Conservation (phyloP, 2,888 invertebrate species). For the Dynastes maya region DNA sequence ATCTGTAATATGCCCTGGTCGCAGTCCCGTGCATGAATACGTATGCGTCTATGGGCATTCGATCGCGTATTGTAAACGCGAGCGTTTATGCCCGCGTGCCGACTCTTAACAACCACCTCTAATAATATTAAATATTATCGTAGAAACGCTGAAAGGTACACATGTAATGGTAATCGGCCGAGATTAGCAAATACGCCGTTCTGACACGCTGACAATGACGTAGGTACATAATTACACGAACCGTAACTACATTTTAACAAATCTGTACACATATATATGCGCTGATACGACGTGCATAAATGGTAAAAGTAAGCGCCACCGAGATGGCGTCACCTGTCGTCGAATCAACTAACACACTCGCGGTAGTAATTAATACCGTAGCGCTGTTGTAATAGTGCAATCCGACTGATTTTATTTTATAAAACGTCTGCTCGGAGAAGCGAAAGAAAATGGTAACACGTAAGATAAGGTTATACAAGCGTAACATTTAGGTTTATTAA, state of each 20-base stretch:
- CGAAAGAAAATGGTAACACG: too few species aligned
- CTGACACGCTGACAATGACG: not conserved
- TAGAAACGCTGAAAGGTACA: constrained; percentile 54
- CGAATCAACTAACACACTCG: constrained; percentile 41
- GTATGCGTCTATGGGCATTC: not conserved
- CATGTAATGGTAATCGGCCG: constrained; percentile 56
- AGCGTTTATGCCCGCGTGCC: constrained; percentile 5
- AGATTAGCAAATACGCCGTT: constrained; percentile 52
- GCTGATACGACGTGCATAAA: not conserved
- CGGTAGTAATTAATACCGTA: not conserved
- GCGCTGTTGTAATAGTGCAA: not conserved
- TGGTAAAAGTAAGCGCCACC: constrained; percentile 18
- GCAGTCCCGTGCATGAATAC: not conserved
- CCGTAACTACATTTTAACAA: not conserved
- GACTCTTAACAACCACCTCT: constrained; percentile 48
- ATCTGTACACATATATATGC: constrained; percentile 4
- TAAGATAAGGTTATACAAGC: constrained; percentile 48
- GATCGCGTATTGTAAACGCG: not conserved
- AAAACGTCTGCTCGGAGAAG: too few species aligned
- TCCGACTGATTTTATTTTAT: not conserved
- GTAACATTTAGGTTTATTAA: constrained; percentile 60
- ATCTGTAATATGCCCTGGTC: not conserved
- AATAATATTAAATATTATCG: constrained; percentile 53
- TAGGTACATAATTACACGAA: constrained; percentile 5
- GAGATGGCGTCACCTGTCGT: constrained; percentile 52